phyloP scores from a whole-genome alignment of 2,888 invertebrate genomes.

The Rhingia rostrata region DNA sequence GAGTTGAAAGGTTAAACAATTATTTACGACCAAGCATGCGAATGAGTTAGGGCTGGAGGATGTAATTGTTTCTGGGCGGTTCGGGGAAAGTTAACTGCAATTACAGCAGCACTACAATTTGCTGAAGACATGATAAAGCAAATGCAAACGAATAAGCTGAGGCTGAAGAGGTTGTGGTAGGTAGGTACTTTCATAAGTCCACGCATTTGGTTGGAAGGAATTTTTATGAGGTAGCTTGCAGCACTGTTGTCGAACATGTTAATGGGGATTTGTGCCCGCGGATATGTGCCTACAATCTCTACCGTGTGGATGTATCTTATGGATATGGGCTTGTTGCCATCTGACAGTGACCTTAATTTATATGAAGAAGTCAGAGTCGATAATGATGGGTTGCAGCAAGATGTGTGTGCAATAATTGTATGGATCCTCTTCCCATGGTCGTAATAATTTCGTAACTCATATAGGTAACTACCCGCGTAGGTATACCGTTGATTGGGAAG shows the following conservation, averaged over 20 bases:
- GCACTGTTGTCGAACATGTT: slow-evolving; percentile 55
- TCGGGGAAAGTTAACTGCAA: slow-evolving; percentile 66
- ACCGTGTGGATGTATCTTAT: background rate
- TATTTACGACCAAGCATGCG: slow-evolving; percentile 72
- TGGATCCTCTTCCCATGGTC: slow-evolving; percentile 49
- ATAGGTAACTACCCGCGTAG: background rate
- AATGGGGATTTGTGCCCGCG: slow-evolving; percentile 33
- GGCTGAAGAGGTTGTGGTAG: background rate
- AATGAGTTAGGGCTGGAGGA: slow-evolving; percentile 30
- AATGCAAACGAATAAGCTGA: background rate
- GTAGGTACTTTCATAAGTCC: background rate
- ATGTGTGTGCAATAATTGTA: slow-evolving; percentile 38
- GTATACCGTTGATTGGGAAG: background rate
- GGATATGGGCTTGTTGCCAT: slow-evolving; percentile 1
- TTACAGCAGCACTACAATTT: slow-evolving; percentile 68
- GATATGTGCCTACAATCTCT: slow-evolving; percentile 15
- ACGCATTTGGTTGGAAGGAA: slow-evolving; percentile 47
- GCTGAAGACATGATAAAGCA: slow-evolving; percentile 3
- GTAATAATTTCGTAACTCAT: slow-evolving; percentile 38
- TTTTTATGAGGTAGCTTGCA: slow-evolving; percentile 61
- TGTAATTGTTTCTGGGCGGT: slow-evolving; percentile 59
- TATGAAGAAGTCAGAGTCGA: slow-evolving; percentile 41
- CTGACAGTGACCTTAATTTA: slow-evolving; percentile 58
- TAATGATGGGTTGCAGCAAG: slow-evolving; percentile 44
- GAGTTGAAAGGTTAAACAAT: slow-evolving; percentile 77